A percentile compares a stretch with the other conserved stretches of the same genome.
These are phyloP conservation scores for Sturmia bella DNA, from an alignment of 2,888 invertebrate genomes.

Conservation along the genomic window DNA sequence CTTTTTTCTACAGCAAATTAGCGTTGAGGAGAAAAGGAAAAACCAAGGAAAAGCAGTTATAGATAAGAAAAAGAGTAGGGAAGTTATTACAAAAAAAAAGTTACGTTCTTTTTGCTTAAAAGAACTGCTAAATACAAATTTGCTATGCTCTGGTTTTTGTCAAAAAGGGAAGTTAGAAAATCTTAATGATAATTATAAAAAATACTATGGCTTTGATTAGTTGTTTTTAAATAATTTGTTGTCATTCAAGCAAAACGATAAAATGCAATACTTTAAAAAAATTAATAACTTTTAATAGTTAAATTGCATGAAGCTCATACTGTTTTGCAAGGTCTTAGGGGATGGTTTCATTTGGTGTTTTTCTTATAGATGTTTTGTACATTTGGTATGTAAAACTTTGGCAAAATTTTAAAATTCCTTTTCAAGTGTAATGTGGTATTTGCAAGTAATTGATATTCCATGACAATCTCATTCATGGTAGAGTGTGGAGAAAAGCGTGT, in stretches of 20 bases:
- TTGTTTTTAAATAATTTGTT: slow-evolving; percentile 8
- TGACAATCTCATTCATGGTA: neutral
- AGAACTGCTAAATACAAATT: slow-evolving; percentile 57
- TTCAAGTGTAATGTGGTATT: neutral
- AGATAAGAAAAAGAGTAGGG: slow-evolving; percentile 38
- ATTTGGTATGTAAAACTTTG: slow-evolving; percentile 74
- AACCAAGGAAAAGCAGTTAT: slow-evolving; percentile 40
- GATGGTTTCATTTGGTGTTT: slow-evolving; percentile 36
- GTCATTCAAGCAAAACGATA: slow-evolving; percentile 61
- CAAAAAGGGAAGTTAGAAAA: slow-evolving; percentile 1
- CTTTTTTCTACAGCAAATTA: slow-evolving; percentile 16
- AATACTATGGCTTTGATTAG: neutral
- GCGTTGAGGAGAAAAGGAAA: slow-evolving; percentile 19
- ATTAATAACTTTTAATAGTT: slow-evolving; percentile 33
- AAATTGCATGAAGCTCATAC: slow-evolving; percentile 44
- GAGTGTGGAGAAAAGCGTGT: neutral
- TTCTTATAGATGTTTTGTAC: slow-evolving; percentile 7
- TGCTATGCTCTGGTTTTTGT: slow-evolving; percentile 19
- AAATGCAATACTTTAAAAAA: slow-evolving; percentile 58
- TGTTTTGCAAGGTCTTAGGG: slow-evolving; percentile 52
- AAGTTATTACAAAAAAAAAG: slow-evolving; percentile 41
- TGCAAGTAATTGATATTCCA: neutral
- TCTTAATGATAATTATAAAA: slow-evolving; percentile 11
- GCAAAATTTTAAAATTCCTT: slow-evolving; percentile 76
- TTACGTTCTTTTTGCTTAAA: slow-evolving; percentile 5